phyloP scores from a whole-genome alignment of 92 coral and sea anemone genomes.

The Blastomussa wellsi region DNA sequence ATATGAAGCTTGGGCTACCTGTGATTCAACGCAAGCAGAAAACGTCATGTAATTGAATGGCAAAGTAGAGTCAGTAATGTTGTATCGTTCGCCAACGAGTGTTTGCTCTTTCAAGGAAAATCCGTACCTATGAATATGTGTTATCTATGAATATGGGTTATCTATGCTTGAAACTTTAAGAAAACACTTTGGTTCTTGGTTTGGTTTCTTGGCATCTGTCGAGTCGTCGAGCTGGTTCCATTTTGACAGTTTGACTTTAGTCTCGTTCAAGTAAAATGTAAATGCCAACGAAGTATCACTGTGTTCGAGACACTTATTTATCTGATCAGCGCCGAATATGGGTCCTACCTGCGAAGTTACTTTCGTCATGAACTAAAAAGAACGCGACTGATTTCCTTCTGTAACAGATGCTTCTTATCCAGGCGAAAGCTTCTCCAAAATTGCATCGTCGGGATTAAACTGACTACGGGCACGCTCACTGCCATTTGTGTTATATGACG shows the following conservation, averaged over 20 bases:
- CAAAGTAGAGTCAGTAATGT: no score
- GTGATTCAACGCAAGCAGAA: conserved; percentile 4
- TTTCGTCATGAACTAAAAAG: background rate
- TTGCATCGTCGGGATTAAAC: background rate
- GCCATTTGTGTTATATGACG: no score
- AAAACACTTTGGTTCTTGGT: conserved; percentile 12
- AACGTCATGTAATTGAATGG: no score
- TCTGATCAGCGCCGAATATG: background rate
- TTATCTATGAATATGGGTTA: background rate
- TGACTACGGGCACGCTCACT: no score
- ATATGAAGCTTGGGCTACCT: no score
- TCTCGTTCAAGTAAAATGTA: background rate
- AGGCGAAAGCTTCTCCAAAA: background rate
- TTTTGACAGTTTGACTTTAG: background rate
- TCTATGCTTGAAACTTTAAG: background rate
- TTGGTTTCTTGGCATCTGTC: background rate
- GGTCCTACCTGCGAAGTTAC: conserved; percentile 8
- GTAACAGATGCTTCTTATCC: background rate
- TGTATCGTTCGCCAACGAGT: no score
- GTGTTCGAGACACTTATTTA: no score
- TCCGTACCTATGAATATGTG: no score
- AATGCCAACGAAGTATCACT: conserved; percentile 1
- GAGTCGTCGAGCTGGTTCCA: no score
- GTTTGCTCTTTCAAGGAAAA: background rate
- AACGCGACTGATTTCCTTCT: background rate